Evolutionary conservation across 2,797 vertebrate species (phyloP).

Genomic region (Pogonophryne albipinna): DNA sequence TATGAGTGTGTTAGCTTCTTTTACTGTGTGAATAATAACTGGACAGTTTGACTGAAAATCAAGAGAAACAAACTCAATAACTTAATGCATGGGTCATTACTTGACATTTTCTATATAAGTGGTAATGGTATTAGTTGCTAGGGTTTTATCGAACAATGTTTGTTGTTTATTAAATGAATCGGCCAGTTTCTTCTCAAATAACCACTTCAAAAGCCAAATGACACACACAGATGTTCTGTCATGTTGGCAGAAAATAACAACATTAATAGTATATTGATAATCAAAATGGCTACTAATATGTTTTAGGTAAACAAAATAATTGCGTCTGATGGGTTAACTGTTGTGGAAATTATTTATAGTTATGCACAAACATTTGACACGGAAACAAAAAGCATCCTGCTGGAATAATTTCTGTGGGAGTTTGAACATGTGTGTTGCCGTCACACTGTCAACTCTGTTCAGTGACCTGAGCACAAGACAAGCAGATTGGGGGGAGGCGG

Average conservation of each 20-base stretch:
- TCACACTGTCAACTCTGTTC: constrained; percentile 48
- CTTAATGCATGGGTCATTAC: not conserved
- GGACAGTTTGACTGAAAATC: constrained; percentile 6
- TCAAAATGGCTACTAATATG: not conserved
- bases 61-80: not conserved
- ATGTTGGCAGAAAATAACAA: not conserved
- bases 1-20: not conserved
- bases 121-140: not conserved
- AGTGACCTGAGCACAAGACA: constrained; percentile 72
- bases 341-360: constrained; percentile 10
- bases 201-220: not conserved
- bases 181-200: not conserved
- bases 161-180: not conserved
- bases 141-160: not conserved
- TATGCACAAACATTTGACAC: constrained; percentile 4
- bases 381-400: constrained; percentile 30
- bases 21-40: constrained; percentile 7
- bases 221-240: not conserved
- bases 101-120: not conserved
- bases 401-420: constrained; percentile 70
- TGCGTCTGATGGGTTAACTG: not conserved
- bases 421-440: constrained; percentile 52
- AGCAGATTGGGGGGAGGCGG: constrained; percentile 40
- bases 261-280: not conserved
- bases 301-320: not conserved